Conservation (phyloP, 2,888 invertebrate species). For the Heliconius hortense region DNA sequence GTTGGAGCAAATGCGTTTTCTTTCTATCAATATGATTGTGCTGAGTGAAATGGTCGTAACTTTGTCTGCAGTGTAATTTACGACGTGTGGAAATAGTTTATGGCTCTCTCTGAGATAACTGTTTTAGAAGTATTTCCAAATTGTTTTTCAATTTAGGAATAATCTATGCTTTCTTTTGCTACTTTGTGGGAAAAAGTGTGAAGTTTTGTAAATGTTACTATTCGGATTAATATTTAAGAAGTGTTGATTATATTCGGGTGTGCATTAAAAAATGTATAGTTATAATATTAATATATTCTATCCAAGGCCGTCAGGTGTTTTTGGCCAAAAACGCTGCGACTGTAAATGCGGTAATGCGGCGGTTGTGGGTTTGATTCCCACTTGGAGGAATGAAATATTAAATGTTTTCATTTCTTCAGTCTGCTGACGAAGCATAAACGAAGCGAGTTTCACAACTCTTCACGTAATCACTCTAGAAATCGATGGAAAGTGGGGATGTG, state of each 20-base stretch:
- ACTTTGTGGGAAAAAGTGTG: neutral
- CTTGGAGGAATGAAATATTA: neutral
- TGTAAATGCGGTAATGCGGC: no score
- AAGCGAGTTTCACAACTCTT: no score
- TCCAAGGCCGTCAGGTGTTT: no score
- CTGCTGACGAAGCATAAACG: neutral
- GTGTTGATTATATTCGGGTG: neutral
- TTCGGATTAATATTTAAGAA: neutral
- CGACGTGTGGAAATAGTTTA: conserved; percentile 33
- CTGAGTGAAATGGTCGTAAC: conserved; percentile 60
- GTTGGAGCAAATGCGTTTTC: conserved; percentile 46
- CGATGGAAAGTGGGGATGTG: no score
- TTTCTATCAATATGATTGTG: conserved; percentile 48
- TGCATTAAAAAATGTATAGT: no score
- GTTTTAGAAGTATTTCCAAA: conserved; percentile 14
- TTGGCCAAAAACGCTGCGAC: no score
- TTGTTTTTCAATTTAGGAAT: neutral
- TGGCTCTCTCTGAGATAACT: conserved; percentile 25
- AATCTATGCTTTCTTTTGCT: neutral
- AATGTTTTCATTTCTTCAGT: no score
- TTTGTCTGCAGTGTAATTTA: conserved; percentile 53
- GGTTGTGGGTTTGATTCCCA: neutral
- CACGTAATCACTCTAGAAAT: no score
- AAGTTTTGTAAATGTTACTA: no score
- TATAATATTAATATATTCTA: no score